Evolutionary conservation across 2,888 invertebrate species (phyloP).

Genomic region (Glyphotaelius pellucidus): DNA sequence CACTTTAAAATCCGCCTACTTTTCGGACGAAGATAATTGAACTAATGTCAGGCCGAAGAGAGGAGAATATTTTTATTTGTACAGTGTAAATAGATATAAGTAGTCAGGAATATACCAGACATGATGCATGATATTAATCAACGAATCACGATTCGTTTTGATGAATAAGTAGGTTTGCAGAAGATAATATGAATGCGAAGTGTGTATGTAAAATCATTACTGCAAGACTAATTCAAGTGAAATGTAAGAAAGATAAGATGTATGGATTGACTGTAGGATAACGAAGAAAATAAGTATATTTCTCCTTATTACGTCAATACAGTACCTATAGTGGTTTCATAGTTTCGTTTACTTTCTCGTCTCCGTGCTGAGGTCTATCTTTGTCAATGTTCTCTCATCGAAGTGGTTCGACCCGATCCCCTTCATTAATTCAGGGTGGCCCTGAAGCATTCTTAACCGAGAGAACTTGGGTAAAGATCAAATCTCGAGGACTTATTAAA

Average conservation of each 20-base stretch:
- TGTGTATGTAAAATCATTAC: no score
- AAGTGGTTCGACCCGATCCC: not conserved
- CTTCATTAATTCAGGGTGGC: not conserved
- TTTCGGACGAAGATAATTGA: not conserved
- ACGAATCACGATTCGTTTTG: no score
- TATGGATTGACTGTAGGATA: no score
- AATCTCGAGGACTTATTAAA: slow-evolving; percentile 13
- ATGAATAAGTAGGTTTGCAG: no score
- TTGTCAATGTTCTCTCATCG: not conserved
- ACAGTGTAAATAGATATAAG: no score
- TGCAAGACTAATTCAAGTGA: no score
- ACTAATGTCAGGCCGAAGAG: not conserved
- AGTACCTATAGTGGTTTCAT: not conserved
- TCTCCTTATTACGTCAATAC: not conserved
- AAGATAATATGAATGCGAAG: no score
- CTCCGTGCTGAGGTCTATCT: not conserved
- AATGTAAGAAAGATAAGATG: no score
- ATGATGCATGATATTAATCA: no score
- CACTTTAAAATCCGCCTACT: not conserved
- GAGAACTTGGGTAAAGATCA: not conserved
- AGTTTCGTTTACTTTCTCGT: not conserved
- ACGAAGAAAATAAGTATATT: not conserved
- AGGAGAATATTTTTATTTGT: not conserved
- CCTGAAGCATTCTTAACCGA: not conserved
- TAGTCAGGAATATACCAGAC: no score